These are phyloP conservation scores for Papilio aristodemus DNA, from an alignment of 1,140 invertebrate genomes.

Conservation along the genomic window DNA sequence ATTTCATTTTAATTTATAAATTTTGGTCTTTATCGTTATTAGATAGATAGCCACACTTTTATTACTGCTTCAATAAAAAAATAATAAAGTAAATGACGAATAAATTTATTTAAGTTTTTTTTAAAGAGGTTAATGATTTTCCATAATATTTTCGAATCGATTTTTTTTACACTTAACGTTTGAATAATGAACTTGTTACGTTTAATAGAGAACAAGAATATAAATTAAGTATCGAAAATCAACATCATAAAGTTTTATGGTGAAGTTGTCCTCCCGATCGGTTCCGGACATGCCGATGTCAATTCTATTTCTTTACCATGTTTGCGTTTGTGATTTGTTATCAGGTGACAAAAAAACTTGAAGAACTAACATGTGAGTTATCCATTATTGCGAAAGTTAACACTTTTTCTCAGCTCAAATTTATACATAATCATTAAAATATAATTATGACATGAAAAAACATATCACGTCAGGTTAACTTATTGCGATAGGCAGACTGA, in stretches of 20 bases:
- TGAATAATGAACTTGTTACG: conserved; percentile 10
- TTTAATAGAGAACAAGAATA: conserved; percentile 5
- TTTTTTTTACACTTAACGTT: conserved; percentile 10
- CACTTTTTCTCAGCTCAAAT: not conserved
- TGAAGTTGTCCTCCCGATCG: conserved; percentile 17
- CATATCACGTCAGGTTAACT: too few species aligned
- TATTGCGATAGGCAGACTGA: too few species aligned
- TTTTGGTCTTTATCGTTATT: too few species aligned
- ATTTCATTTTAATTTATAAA: too few species aligned
- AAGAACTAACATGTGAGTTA: not conserved
- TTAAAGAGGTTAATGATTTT: not conserved
- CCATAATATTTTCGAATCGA: not conserved
- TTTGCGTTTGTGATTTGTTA: conserved; percentile 3
- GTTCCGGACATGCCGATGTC: conserved; percentile 2
- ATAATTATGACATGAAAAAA: too few species aligned
- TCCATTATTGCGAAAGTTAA: not conserved
- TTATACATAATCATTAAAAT: too few species aligned
- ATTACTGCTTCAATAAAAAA: too few species aligned
- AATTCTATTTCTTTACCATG: not conserved
- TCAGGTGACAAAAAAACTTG: not conserved
- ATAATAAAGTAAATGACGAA: too few species aligned
- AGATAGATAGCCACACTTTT: too few species aligned
- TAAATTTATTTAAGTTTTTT: not conserved
- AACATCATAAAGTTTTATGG: conserved; percentile 19
- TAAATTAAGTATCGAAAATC: conserved; percentile 21